phyloP scores from a whole-genome alignment of 2,797 vertebrate species.

The Sebastolobus alascanus region DNA sequence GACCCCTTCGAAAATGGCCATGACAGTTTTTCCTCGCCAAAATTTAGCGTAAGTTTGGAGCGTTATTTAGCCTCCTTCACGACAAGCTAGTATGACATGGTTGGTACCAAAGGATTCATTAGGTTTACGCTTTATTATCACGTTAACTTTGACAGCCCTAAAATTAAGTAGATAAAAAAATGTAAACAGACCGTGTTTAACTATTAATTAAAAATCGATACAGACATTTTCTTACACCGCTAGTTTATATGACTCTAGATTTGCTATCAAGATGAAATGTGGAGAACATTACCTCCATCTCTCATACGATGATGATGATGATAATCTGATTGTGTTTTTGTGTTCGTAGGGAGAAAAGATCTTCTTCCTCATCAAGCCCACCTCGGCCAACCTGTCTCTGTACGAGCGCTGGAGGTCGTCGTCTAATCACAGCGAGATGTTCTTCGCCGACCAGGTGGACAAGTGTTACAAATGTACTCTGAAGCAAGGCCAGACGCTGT shows the following conservation, averaged over 20 bases:
- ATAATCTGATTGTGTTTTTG: slow-evolving; percentile 17
- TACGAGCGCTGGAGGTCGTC: slow-evolving; percentile 98
- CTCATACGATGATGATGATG: not conserved
- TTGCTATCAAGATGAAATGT: not conserved
- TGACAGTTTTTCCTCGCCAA: too few relatives aligned
- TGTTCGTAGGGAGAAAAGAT: slow-evolving; percentile 95
- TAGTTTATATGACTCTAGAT: not conserved
- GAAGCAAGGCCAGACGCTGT: slow-evolving; percentile 97
- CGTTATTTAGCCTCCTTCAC: too few relatives aligned
- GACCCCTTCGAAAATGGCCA: too few relatives aligned
- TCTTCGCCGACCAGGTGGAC: slow-evolving; percentile 99
- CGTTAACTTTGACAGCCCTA: too few relatives aligned
- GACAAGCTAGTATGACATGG: too few relatives aligned
- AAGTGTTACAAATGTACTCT: slow-evolving; percentile 98
- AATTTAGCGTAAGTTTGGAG: too few relatives aligned
- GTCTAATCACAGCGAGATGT: slow-evolving; percentile 98
- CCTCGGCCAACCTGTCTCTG: slow-evolving; percentile 96
- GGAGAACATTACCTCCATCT: not conserved
- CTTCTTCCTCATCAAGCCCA: slow-evolving; percentile 98
- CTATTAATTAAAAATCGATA: too few relatives aligned
- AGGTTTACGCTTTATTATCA: too few relatives aligned
- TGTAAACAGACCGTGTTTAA: too few relatives aligned
- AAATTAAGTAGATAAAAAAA: too few relatives aligned
- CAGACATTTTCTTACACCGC: not conserved
- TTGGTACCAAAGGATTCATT: too few relatives aligned